These are phyloP conservation scores for Noctua janthina DNA, from an alignment of 2,888 invertebrate genomes.

Conservation along the genomic window DNA sequence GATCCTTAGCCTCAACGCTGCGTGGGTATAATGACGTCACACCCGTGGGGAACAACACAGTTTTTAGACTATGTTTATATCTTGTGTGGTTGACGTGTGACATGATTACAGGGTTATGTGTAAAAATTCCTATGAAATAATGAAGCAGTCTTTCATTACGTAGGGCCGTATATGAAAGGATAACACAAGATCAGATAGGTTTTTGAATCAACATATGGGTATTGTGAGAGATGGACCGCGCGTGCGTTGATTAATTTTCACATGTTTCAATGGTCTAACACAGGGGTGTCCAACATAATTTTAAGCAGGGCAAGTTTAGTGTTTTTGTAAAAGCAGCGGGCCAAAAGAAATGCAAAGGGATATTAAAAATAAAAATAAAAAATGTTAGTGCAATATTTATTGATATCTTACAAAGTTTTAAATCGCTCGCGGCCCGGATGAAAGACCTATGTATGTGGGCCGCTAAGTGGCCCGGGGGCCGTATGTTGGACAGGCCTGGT, in stretches of 20 bases:
- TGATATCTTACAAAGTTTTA: too few species aligned
- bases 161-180: background rate
- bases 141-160: background rate
- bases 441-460: too few species aligned
- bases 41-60: conserved; percentile 79
- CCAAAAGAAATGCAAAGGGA: too few species aligned
- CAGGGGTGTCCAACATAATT: background rate
- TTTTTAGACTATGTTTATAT: conserved; percentile 73
- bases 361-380: too few species aligned
- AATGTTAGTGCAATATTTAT: too few species aligned
- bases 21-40: conserved; percentile 82
- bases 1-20: conserved; percentile 84
- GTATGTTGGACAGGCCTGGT: too few species aligned
- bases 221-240: background rate
- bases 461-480: too few species aligned
- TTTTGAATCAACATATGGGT: background rate
- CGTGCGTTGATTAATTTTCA: background rate
- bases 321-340: too few species aligned
- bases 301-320: too few species aligned
- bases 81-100: conserved; percentile 38
- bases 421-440: too few species aligned
- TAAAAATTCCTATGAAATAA: background rate
- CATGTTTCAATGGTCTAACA: background rate
- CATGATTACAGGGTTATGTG: background rate
- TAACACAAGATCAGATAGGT: background rate